A percentile compares a stretch with the other conserved stretches of the same genome.
These are phyloP conservation scores for Sapayoa aenigma DNA, from an alignment of 2,113 vertebrate genomes.

Conservation along the genomic window DNA sequence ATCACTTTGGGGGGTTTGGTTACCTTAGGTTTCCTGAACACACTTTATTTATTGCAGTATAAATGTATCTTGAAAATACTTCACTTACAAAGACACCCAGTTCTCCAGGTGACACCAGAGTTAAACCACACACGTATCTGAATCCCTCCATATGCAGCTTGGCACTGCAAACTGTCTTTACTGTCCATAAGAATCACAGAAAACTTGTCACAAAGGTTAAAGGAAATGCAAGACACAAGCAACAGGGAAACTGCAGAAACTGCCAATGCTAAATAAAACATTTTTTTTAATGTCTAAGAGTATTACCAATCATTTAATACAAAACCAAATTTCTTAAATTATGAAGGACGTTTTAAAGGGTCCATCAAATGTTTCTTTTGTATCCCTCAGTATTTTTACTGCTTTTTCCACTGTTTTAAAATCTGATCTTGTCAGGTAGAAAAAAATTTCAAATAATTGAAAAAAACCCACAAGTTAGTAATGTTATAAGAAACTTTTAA, in stretches of 20 bases:
- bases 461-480: not conserved
- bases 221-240: not conserved
- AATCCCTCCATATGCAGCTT: not conserved
- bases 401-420: not conserved
- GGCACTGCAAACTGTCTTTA: not conserved
- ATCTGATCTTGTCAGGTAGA: not conserved
- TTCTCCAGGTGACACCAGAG: not conserved
- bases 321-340: not conserved
- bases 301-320: not conserved
- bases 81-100: not conserved
- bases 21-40: not conserved
- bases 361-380: not conserved
- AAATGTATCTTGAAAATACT: not conserved
- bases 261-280: not conserved
- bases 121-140: not conserved
- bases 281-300: not conserved
- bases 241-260: not conserved
- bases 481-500: not conserved
- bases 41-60: not conserved
- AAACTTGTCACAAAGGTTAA: not conserved
- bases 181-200: not conserved
- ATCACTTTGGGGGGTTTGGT: fast-evolving
- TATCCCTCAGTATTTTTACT: not conserved
- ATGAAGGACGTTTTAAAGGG: not conserved
- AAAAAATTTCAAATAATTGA: not conserved